A percentile compares a stretch with the other conserved stretches of the same genome.
Conservation (phyloP, 2,797 vertebrate species). For the Carapus acus region DNA sequence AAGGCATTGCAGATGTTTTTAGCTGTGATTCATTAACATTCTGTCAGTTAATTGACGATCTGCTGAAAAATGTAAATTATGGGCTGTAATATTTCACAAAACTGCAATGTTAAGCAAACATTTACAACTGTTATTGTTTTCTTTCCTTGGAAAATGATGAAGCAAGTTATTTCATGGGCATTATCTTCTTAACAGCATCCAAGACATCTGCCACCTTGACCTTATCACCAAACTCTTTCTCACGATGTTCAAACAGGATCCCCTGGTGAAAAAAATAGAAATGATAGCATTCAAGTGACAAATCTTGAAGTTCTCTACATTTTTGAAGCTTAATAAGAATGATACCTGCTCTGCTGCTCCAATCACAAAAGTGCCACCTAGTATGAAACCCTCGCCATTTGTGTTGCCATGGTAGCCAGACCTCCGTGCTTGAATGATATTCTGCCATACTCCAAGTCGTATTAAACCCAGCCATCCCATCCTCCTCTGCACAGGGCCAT, state of each 20-base stretch:
- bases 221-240: conserved; percentile 95
- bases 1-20: too few species aligned
- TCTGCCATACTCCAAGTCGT: conserved; percentile 89
- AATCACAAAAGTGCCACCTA: conserved; percentile 95
- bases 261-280: too few species aligned
- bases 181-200: conserved; percentile 83
- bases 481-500: conserved; percentile 83
- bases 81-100: too few species aligned
- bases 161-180: conserved; percentile 60
- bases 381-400: conserved; percentile 88
- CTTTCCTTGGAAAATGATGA: too few species aligned
- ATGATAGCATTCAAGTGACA: too few species aligned
- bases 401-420: conserved; percentile 87
- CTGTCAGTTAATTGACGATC: too few species aligned
- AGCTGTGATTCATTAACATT: too few species aligned
- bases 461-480: conserved; percentile 84
- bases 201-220: conserved; percentile 79
- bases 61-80: too few species aligned
- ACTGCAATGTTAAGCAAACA: too few species aligned
- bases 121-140: too few species aligned
- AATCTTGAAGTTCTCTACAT: too few species aligned
- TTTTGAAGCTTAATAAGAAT: conserved; percentile 15
- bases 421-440: conserved; percentile 87
- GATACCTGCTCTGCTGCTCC: conserved; percentile 92
- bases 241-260: conserved; percentile 89